Base-by-base conservation (phyloP, 2,113 vertebrate genomes). In the Clarias gariepinus region DNA sequence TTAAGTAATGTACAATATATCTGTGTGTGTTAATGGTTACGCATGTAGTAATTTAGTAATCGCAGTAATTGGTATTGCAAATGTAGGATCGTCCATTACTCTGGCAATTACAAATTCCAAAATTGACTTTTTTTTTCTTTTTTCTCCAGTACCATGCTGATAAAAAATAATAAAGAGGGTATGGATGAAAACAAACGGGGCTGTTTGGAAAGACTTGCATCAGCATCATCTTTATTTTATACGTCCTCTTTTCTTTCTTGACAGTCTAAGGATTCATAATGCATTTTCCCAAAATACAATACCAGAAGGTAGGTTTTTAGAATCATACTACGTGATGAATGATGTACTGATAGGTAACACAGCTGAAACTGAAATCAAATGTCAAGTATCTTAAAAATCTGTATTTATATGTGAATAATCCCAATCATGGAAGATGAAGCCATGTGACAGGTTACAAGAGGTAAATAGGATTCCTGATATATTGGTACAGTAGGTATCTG, bases 201-300 rank as follows among this genome's bases (percentile, higher is more conserved):
- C 83, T 47, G 30, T 61, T 84, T 19, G 78, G 25, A 77, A 58
- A 88, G n/a, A 84, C 30, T 92, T 93, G 92, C 93, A 93, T 93
- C 91, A 93, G 92, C 85, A 89, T 91, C 91, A 76, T 77, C 18
- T 60, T 85, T 88, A 63, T 81, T 82, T 85, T 47, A 74, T 55
- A 15, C 66, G 63, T 41, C 60, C 47, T 69, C 63, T 82, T 41
- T n/a, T 61, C 33, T 63, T 36, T 41, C 81, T 47, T 83, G 81
- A 21, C 86, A 84, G n/a, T 79, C 76, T 69, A 69, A 18, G 60
- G 30, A 81, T 47, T 52, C 74, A 57, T 76, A 23, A 52, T 53
- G 47, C 33, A 69, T 78, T 88, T 5, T 52, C 63, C 63, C 55
- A 78, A 77, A 82, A 55, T 55, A 60, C 25, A 18, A 47, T 23